Evolutionary conservation across 2,888 invertebrate genomes (phyloP).

Genomic region (Nemoura dubitans): DNA sequence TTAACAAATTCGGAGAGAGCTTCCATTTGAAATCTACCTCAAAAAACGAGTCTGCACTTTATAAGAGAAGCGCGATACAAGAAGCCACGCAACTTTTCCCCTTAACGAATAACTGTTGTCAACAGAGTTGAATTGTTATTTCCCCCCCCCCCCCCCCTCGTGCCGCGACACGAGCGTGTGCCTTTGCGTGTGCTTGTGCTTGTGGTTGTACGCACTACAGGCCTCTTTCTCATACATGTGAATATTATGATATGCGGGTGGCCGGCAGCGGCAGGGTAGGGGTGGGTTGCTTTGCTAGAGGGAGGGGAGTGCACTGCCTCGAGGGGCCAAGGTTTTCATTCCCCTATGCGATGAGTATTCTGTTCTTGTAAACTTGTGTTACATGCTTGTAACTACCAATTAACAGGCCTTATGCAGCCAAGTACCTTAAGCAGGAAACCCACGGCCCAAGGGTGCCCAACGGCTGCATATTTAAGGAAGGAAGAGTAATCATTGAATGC

Average conservation of each 20-base stretch:
- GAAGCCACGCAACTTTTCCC: not conserved
- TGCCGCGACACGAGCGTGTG: no score
- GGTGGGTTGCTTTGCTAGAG: not conserved
- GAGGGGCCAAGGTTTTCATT: not conserved
- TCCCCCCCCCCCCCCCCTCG: not conserved
- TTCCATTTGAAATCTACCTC: conserved; percentile 4
- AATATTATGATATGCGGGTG: not conserved
- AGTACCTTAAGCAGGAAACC: not conserved
- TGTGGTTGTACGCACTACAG: not conserved
- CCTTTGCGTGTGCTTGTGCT: not conserved
- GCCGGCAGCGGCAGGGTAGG: not conserved
- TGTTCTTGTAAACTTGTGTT: conserved; percentile 12
- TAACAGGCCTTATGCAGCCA: not conserved
- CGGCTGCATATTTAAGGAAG: not conserved
- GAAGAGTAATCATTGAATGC: not conserved
- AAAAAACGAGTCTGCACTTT: not conserved
- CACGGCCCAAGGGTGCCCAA: not conserved
- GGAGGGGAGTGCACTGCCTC: not conserved
- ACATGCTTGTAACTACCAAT: not conserved
- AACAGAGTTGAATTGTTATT: not conserved
- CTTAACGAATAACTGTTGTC: not conserved
- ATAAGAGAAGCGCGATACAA: not conserved
- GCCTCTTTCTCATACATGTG: not conserved
- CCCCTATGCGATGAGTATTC: not conserved
- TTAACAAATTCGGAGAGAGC: not conserved